Evolutionary conservation across 2,888 invertebrate species (phyloP).

Genomic region (Lasioglossum zephyrum): DNA sequence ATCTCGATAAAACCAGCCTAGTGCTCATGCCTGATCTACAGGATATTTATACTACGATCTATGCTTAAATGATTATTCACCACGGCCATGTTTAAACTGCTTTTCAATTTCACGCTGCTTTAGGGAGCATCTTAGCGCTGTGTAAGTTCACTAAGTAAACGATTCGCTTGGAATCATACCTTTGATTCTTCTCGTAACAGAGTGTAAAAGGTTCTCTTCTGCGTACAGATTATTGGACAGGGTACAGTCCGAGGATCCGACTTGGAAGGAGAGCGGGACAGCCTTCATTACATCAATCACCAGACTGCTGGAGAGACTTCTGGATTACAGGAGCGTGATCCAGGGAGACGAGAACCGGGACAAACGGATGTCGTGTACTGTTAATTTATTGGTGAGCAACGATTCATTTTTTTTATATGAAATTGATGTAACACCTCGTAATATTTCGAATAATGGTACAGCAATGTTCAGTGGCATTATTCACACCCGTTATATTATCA

Average conservation of each 20-base stretch:
- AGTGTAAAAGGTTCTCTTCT: slow-evolving; percentile 2
- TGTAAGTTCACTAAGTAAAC: slow-evolving; percentile 89
- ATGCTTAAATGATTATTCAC: not conserved
- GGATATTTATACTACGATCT: not conserved
- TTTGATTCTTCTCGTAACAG: not conserved
- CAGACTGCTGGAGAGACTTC: slow-evolving; percentile 92
- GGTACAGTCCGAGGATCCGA: slow-evolving; percentile 93
- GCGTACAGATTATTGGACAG: slow-evolving; percentile 90
- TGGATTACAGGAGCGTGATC: slow-evolving; percentile 97
- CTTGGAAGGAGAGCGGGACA: slow-evolving; percentile 96
- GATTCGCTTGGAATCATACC: not conserved
- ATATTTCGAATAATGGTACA: too few species aligned
- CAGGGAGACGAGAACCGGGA: slow-evolving; percentile 98
- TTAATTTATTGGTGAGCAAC: slow-evolving; percentile 92
- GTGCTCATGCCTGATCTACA: not conserved
- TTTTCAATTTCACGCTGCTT: slow-evolving; percentile 77
- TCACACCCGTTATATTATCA: not conserved
- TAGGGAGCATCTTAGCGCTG: slow-evolving; percentile 96
- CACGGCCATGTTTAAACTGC: not conserved
- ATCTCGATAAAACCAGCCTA: not conserved
- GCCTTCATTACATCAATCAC: slow-evolving; percentile 97
- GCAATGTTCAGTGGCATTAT: too few species aligned
- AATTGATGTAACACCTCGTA: too few species aligned
- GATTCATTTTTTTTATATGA: not conserved
- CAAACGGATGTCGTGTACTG: slow-evolving; percentile 98